phyloP scores from a whole-genome alignment of 1,140 invertebrate species.

The Campoletis sonorensis region DNA sequence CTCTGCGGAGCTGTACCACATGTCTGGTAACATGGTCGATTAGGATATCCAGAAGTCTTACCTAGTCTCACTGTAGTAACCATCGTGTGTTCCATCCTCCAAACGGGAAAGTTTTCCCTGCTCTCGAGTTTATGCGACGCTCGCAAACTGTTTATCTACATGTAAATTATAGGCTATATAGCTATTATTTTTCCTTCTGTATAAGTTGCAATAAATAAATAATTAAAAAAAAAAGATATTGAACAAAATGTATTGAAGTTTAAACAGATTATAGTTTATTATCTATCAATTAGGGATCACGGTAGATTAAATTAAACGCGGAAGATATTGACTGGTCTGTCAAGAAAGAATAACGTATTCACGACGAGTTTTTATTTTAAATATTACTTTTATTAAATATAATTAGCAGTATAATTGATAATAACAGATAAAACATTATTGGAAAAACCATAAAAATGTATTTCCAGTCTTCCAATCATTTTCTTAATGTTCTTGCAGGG shows the following conservation, averaged over 20 bases:
- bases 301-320: neutral
- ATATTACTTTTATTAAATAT: neutral
- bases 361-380: neutral
- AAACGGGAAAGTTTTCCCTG: neutral
- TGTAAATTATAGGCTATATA: neutral
- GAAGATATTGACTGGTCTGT: too few relatives aligned
- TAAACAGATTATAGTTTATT: neutral
- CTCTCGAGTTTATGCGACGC: neutral
- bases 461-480: neutral
- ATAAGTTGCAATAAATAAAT: neutral
- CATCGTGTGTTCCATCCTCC: slow-evolving; percentile 7
- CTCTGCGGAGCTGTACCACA: neutral
- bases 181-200: neutral
- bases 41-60: slow-evolving; percentile 34
- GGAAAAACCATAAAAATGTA: neutral
- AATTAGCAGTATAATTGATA: too few relatives aligned
- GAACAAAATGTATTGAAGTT: neutral
- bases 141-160: neutral
- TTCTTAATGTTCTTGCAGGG: slow-evolving; percentile 57
- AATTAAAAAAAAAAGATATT: neutral
- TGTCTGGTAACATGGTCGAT: slow-evolving; percentile 37
- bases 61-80: neutral
- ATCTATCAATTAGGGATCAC: neutral
- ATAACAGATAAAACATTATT: neutral
- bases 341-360: too few relatives aligned